Evolutionary conservation across 2,113 vertebrate species (phyloP).

Genomic region (Pantherophis guttatus): DNA sequence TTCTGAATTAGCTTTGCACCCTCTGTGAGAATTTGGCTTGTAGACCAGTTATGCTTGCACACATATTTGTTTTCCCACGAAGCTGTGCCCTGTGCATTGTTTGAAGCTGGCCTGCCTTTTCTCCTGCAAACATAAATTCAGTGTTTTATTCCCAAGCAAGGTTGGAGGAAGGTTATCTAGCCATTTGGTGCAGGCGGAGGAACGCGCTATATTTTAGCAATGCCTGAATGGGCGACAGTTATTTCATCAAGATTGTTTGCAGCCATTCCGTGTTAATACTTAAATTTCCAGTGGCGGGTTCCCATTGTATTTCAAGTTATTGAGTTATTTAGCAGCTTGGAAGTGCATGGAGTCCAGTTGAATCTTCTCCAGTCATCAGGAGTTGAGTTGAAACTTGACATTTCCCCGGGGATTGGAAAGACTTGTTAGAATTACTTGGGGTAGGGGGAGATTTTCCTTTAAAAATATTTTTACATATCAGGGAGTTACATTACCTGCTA

Average conservation of each 20-base stretch:
- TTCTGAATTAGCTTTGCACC: not conserved
- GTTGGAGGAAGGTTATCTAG: not conserved
- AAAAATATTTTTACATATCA: not conserved
- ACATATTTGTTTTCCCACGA: not conserved
- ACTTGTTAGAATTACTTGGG: not conserved
- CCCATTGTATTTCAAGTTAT: not conserved
- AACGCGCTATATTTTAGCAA: not conserved
- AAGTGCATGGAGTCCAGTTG: not conserved
- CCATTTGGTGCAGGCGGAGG: not conserved
- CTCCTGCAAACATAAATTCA: not conserved
- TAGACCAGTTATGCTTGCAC: not conserved
- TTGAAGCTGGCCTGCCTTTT: not conserved
- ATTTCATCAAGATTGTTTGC: not conserved
- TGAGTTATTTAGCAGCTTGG: not conserved
- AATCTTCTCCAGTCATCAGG: not conserved
- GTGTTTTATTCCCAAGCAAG: not conserved
- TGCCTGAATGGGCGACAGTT: not conserved
- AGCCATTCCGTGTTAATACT: not conserved
- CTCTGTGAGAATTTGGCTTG: not conserved
- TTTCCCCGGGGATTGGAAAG: not conserved
- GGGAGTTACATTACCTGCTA: not conserved
- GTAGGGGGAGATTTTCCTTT: not conserved
- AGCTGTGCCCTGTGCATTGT: not conserved
- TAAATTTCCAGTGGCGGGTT: not conserved
- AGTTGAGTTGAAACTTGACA: not conserved